These are phyloP conservation scores for Bolinopsis microptera DNA, from an alignment of 37 sponge, comb jelly and placozoan species.

Conservation along the genomic window DNA sequence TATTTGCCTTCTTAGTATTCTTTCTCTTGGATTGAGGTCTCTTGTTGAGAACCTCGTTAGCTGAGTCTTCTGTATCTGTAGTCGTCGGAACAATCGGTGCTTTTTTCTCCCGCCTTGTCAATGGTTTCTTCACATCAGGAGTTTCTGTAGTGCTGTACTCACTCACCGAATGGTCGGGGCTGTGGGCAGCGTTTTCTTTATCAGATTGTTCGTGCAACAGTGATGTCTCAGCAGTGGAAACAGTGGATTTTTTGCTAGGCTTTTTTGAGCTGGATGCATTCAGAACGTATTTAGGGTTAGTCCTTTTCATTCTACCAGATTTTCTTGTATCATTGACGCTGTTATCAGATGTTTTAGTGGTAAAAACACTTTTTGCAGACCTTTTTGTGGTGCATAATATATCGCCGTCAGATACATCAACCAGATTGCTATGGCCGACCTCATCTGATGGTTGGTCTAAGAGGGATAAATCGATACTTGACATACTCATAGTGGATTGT, in stretches of 20 bases:
- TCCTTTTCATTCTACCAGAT: not conserved
- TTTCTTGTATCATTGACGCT: not conserved
- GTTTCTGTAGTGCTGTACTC: slow-evolving; percentile 60
- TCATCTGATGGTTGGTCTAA: not conserved
- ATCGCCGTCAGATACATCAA: not conserved
- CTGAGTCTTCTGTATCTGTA: slow-evolving; percentile 27
- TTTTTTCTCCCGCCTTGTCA: not conserved
- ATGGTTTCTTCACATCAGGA: not conserved
- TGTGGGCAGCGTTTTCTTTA: not conserved
- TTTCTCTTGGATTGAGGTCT: not conserved
- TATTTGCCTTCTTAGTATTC: not conserved
- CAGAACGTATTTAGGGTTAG: not conserved
- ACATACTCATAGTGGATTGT: no score
- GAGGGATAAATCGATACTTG: not conserved
- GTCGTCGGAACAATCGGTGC: not conserved
- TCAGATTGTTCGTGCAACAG: not conserved
- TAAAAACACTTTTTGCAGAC: not conserved
- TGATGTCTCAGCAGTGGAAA: not conserved
- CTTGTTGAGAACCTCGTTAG: not conserved
- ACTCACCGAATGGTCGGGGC: not conserved
- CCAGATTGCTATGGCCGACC: not conserved
- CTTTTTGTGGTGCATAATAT: not conserved
- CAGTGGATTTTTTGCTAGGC: not conserved
- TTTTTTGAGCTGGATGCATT: not conserved
- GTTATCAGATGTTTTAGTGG: not conserved